phyloP scores from a whole-genome alignment of 2,888 invertebrate genomes.

The Polydrusus cervinus region DNA sequence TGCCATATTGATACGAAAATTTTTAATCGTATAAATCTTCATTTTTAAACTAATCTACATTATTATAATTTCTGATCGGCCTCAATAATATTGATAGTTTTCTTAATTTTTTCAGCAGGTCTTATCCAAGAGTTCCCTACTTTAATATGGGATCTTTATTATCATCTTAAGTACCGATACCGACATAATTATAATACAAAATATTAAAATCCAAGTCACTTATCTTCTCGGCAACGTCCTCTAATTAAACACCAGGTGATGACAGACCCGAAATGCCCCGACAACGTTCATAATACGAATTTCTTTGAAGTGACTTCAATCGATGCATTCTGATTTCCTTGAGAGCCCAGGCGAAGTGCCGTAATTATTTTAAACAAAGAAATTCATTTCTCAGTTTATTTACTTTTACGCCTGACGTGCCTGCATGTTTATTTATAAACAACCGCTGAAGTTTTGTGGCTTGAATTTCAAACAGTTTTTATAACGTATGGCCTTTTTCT shows the following conservation, averaged over 20 bases:
- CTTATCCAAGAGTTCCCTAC: too few species aligned
- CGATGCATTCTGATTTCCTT: conserved; percentile 31
- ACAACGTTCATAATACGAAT: conserved; percentile 3
- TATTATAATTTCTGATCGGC: neutral
- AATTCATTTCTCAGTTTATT: conserved; percentile 32
- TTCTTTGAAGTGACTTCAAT: conserved; percentile 33
- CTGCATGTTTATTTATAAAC: conserved; percentile 40
- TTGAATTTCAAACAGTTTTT: conserved; percentile 38
- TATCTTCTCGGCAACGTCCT: neutral
- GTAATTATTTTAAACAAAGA: conserved; percentile 38
- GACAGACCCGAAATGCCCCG: conserved; percentile 3
- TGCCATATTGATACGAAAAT: too few species aligned
- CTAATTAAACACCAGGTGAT: conserved; percentile 18
- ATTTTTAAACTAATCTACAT: too few species aligned
- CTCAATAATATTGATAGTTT: neutral
- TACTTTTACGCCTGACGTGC: conserved; percentile 35
- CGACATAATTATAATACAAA: too few species aligned
- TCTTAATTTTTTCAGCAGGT: too few species aligned
- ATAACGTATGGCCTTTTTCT: conserved; percentile 27
- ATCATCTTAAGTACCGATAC: too few species aligned
- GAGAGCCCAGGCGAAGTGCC: conserved; percentile 35
- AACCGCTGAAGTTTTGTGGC: conserved; percentile 28
- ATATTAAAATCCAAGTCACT: too few species aligned
- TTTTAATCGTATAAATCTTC: too few species aligned
- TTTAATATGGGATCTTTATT: too few species aligned